These are phyloP conservation scores for Pararge aegeria DNA, from an alignment of 1,140 invertebrate genomes.

Conservation along the genomic window DNA sequence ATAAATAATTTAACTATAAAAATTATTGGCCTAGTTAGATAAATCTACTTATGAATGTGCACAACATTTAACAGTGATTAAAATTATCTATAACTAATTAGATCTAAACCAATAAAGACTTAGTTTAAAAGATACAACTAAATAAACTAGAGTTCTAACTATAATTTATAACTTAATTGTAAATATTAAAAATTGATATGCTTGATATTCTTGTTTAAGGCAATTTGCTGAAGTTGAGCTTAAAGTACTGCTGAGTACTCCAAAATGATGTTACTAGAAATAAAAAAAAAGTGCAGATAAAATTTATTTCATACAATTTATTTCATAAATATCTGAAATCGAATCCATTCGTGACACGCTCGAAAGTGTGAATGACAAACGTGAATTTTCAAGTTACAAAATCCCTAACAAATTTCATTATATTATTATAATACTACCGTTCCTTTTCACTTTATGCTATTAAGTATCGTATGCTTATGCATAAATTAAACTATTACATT, in stretches of 20 bases:
- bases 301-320: too few relatives aligned
- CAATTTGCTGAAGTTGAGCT: constrained; percentile 44
- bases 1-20: constrained; percentile 60
- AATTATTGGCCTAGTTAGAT: constrained; percentile 70
- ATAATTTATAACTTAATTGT: constrained; percentile 48
- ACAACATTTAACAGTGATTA: constrained; percentile 79
- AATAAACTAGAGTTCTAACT: constrained; percentile 43
- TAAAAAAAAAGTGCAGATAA: too few relatives aligned
- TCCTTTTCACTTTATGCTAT: too few relatives aligned
- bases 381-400: too few relatives aligned
- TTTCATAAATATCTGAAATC: too few relatives aligned
- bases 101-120: constrained; percentile 60
- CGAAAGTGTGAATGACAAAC: too few relatives aligned
- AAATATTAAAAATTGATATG: constrained; percentile 65
- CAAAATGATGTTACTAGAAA: too few relatives aligned
- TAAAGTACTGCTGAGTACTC: not conserved
- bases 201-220: constrained; percentile 71
- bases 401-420: too few relatives aligned
- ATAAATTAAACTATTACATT: too few relatives aligned
- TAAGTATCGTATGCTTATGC: too few relatives aligned
- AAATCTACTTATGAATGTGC: constrained; percentile 68
- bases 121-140: constrained; percentile 53
- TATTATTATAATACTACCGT: too few relatives aligned
- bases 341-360: too few relatives aligned
- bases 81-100: constrained; percentile 73